Evolutionary conservation across 2,113 vertebrate genomes (phyloP).

Genomic region (Oreochromis niloticus): DNA sequence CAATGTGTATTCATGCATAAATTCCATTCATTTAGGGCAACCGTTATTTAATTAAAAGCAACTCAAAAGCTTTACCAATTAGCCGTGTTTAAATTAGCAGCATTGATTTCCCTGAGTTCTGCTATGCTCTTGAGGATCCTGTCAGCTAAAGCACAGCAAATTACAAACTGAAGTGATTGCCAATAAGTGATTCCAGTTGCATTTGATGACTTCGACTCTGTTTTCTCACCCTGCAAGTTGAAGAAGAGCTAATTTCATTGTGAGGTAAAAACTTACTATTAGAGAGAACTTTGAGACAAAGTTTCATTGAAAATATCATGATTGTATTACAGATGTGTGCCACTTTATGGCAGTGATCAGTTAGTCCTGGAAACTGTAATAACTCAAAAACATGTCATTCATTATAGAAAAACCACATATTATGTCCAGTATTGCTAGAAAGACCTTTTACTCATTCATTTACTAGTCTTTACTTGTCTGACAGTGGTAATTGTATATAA

Average conservation of each 20-base stretch:
- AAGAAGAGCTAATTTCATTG: background rate
- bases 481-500: background rate
- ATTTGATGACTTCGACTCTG: background rate
- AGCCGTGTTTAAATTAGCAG: background rate
- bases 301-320: background rate
- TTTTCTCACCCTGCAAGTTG: background rate
- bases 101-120: conserved; percentile 3
- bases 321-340: background rate
- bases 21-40: background rate
- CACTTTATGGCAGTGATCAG: background rate
- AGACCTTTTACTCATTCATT: background rate
- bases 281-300: background rate
- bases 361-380: background rate
- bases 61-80: background rate
- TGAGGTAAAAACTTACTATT: background rate
- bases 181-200: background rate
- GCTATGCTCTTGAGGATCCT: background rate
- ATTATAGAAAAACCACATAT: background rate
- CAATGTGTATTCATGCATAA: background rate
- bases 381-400: background rate
- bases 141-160: background rate
- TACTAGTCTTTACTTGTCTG: background rate
- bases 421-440: background rate
- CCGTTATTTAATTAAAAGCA: conserved; percentile 19
- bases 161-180: background rate